Percentiles rank a stretch among this genome's conserved stretches.
Evolutionary conservation across 1,140 invertebrate genomes (phyloP).

Genomic region (Yoshiicerus persimilis): DNA sequence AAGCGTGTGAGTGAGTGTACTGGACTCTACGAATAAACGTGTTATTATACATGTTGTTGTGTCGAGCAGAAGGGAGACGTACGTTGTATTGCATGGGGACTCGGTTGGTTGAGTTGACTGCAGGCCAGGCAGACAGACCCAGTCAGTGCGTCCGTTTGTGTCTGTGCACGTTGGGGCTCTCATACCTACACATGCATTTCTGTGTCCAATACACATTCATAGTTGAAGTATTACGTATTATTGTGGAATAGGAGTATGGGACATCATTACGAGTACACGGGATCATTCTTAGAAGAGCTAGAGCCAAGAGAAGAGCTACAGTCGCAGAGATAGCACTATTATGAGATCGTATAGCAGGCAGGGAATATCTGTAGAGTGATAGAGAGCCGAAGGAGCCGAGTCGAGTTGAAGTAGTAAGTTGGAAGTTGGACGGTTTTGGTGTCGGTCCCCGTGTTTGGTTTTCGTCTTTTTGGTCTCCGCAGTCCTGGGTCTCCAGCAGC

Average conservation of each 20-base stretch:
- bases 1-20: not conserved
- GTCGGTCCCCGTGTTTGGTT: conserved; percentile 16
- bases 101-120: not conserved
- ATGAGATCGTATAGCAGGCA: not conserved
- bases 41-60: not conserved
- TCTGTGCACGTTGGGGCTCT: no score
- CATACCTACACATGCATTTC: no score
- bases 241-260: not conserved
- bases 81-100: not conserved
- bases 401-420: not conserved
- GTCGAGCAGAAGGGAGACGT: not conserved
- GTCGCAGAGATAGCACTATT: not conserved
- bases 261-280: not conserved
- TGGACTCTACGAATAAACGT: not conserved
- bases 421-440: not conserved
- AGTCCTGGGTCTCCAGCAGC: conserved; percentile 16
- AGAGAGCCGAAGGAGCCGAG: not conserved
- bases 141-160: not conserved
- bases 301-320: not conserved
- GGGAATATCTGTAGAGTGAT: not conserved
- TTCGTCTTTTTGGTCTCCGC: conserved; percentile 18
- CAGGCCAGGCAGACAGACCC: not conserved
- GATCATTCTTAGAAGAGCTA: not conserved
- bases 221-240: not conserved
- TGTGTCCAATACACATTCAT: not conserved